Evolutionary conservation across 2,113 vertebrate species (phyloP), one percentile per base, ranked within the genome.

Genomic region (Aix galericulata): DNA sequence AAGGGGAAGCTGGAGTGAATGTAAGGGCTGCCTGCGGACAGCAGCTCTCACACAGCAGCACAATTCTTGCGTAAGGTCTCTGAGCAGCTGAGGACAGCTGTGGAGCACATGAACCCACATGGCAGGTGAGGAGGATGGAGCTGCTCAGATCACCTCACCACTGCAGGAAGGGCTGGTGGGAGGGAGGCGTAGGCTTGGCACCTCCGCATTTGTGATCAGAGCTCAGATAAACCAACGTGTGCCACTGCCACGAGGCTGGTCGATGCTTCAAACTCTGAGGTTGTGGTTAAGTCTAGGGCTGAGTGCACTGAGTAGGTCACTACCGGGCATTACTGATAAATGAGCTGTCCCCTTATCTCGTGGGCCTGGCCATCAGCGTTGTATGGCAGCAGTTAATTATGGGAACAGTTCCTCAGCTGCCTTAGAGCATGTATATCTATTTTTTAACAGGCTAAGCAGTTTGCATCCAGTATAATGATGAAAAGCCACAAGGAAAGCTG

Each of bases 381-480:
- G 36, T 42, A n/a, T 59, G 74, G 36, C 46, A 75, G 1, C 14
- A n/a, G 12, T 68, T 52, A 56, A 50, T 26, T 82, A 60, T 18
- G 79, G 78, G 52, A 82, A 59, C 48, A 52, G 21, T 74, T 90
- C 67, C 46, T 87, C 56, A 55, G 36, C 27, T 0, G 2, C 27
- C 64, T 86, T 89, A 75, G 95, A 97, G 84, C 40, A 29, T 17
- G n/a, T 38, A 1, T 66, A 55, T 75, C 58, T 87, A 9, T 7
- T 38, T 96, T 96, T 91, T 95, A 97, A 94, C 95, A 89, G 84
- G 97, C 97, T 98, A 97, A 98, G 96, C 96, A 77, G 82, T 98
- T 98, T 97, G 86, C 79, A 96, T 98, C 97, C 75, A 91, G 92
- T 97, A 95, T 95, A 95, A 93, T 94, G 90, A 74, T 97, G 94